Evolutionary conservation across 2,888 invertebrate genomes (phyloP).

Genomic region (Sclerodermus sp.): DNA sequence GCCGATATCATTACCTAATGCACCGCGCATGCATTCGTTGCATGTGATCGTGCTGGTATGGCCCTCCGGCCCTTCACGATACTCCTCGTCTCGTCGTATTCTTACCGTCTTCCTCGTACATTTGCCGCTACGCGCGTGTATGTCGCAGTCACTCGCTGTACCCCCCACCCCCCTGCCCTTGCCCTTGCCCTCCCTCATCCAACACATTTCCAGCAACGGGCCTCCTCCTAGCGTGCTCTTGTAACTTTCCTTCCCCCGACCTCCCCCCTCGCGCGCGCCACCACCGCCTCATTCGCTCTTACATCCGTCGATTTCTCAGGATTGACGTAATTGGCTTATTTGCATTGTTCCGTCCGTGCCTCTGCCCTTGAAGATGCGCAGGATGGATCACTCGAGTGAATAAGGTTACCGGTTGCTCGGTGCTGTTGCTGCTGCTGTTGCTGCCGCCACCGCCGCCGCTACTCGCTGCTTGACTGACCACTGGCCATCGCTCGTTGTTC

Average conservation of each 20-base stretch:
- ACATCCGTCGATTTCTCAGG: constrained; percentile 34
- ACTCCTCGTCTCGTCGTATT: no score
- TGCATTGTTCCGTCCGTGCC: constrained; percentile 33
- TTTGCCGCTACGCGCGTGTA: no score
- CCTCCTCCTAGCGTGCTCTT: no score
- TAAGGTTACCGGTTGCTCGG: no score
- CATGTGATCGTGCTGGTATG: constrained; percentile 18
- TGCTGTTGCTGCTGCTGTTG: no score
- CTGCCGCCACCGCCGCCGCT: no score
- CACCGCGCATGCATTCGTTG: constrained; percentile 32
- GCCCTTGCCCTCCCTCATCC: not conserved
- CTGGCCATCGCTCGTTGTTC: no score
- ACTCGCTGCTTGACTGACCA: no score
- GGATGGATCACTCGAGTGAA: constrained; percentile 25
- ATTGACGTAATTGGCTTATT: constrained; percentile 42
- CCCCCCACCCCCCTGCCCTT: not conserved
- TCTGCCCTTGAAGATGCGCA: constrained; percentile 13
- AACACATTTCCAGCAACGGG: no score
- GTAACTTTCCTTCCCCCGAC: no score
- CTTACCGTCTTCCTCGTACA: not conserved
- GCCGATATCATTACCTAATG: constrained; percentile 50
- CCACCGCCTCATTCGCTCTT: not conserved
- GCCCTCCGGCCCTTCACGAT: constrained; percentile 23
- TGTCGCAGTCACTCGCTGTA: no score
- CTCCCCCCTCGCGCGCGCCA: no score